Evolutionary conservation across 2,888 invertebrate genomes (phyloP), one percentile per base, ranked within the genome.

Genomic region (Cerastis rubricosa): DNA sequence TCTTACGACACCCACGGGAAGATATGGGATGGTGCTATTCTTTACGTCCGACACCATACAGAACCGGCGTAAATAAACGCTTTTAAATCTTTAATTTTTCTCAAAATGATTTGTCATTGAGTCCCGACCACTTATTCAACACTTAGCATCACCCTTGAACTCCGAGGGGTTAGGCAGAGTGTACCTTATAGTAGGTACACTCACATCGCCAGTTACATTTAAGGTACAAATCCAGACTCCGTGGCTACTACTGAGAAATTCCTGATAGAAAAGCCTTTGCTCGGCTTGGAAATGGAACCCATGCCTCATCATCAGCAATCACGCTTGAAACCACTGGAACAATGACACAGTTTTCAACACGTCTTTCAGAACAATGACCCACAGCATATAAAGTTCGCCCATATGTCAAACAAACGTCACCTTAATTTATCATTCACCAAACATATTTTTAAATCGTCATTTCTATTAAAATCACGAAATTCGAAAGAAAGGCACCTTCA

Each of bases 401-500:
- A 29, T 68, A 65, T 54, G 29, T 43, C 61, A 79, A 29, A 78
- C n/a, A 69, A 45, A 79, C 51, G 14, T 80, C 69, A 70, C 59
- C 47, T 69, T 67, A 43, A 66, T 51, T 47, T 61, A 70, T 25
- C 59, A 70, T 51, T 70, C 65, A 54, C 11, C 12, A 17, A 47
- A 47, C n/a, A 51, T 35, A 14, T 29, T 45, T 78, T 71, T 43
- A 11, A 61, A 43, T 61, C 43, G 22, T 49, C 29, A 68, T 5
- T 68, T 49, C 49, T 66, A 66, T 79, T 61, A 63, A 51, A 69
- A 65, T 57, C 47, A 35, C 22, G n/a, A 57, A 54, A 35, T 65
- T 6, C 19, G 1, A 19, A 29, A 54, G 51, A 66, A 80, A 79
- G 68, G 54, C 71, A 82, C 71, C 83, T 82, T 61, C 4, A 45